Evolutionary conservation across 2,113 vertebrate genomes (phyloP).

Genomic region (Bubo scandiacus): DNA sequence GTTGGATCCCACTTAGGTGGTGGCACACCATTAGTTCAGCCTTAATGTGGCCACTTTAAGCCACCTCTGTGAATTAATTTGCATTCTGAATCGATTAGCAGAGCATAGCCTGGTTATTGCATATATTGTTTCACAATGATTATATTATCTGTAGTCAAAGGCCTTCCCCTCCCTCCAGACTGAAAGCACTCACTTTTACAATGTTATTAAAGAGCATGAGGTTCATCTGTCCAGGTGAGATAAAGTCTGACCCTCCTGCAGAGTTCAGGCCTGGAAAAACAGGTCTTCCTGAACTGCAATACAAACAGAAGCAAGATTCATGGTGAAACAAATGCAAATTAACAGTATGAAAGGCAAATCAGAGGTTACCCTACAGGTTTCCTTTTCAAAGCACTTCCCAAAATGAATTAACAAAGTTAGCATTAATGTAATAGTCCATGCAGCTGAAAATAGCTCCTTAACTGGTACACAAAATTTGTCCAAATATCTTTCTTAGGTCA

Average conservation of each 20-base stretch:
- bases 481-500: neutral
- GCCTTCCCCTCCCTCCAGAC: neutral
- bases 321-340: neutral
- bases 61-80: neutral
- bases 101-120: neutral
- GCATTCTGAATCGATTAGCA: neutral
- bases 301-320: neutral
- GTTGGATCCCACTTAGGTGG: neutral
- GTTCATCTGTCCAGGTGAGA: neutral
- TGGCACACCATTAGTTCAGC: neutral
- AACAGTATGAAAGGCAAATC: neutral
- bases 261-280: slow-evolving; percentile 36
- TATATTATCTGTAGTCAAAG: neutral
- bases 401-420: slow-evolving; percentile 21
- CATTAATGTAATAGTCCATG: neutral
- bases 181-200: neutral
- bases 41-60: neutral
- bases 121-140: neutral
- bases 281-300: neutral
- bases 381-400: neutral
- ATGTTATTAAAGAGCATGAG: neutral
- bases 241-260: neutral
- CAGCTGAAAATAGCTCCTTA: slow-evolving; percentile 14
- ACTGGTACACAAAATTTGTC: neutral
- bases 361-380: slow-evolving; percentile 11